Evolutionary conservation across 2,888 invertebrate genomes (phyloP).

Genomic region (Lottia scabra): DNA sequence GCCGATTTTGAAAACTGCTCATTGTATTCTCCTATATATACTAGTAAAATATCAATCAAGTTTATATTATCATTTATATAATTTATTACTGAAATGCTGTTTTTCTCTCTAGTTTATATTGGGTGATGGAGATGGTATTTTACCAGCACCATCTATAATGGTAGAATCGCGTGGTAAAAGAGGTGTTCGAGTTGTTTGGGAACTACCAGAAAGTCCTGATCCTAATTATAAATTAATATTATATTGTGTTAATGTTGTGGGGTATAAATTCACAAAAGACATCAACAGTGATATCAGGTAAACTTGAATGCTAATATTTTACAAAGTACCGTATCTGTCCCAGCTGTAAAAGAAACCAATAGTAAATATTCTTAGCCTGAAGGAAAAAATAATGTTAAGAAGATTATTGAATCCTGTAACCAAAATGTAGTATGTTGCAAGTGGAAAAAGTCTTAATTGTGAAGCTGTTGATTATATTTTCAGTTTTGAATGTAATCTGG

Average conservation of each 20-base stretch:
- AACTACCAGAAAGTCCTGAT: constrained; percentile 47
- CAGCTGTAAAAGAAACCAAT: too few species aligned
- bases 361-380: too few species aligned
- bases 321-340: too few species aligned
- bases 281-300: constrained; percentile 67
- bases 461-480: constrained; percentile 13
- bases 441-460: too few species aligned
- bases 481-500: constrained; percentile 67
- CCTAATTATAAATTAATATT: constrained; percentile 56
- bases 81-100: background rate
- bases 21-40: too few species aligned
- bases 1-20: too few species aligned
- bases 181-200: constrained; percentile 60
- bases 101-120: constrained; percentile 41
- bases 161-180: constrained; percentile 54
- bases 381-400: too few species aligned
- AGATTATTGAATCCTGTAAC: too few species aligned
- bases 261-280: constrained; percentile 54
- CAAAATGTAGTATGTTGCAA: too few species aligned
- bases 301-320: background rate
- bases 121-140: constrained; percentile 49
- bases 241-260: constrained; percentile 65
- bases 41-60: too few species aligned
- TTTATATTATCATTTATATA: too few species aligned
- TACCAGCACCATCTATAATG: constrained; percentile 63